Evolutionary conservation across 1,140 invertebrate genomes (phyloP), one percentile per base, ranked within the genome.

Genomic region (Papilio glaucus): DNA sequence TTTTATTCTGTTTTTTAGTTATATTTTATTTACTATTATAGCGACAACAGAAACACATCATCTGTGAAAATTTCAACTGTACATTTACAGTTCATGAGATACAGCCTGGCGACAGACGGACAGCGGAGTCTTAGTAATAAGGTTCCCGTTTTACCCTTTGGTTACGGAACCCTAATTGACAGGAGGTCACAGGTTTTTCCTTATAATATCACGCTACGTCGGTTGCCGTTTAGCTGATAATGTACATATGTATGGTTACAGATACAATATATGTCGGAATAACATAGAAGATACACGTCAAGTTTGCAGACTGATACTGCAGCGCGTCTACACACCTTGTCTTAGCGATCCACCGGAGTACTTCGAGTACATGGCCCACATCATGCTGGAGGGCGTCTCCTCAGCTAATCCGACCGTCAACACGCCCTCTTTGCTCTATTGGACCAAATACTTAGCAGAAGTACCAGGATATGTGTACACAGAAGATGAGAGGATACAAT

Each of bases 211-310:
- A n/a, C 42, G 41, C 12, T 57, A 4, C 21, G 63, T 29, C 6
- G 6, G 6, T 3, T 33, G n/a, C 29, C 2, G 6, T 33, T 33
- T 33, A 6, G 29, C 29, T 33, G 29, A 33, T 33, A n/a, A 33
- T 33, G 29, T 33, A 33, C 60, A 18, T 15, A 49, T 3, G n/a
- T 6, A 13, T 38, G 10, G 33, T 75, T 80, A n/a, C 85, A 94
- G 94, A 69, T 95, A 94, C 83, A 96, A 96, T 80, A 84, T 96
- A 10, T 94, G 92, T 74, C 83, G 90, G 4, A 87, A 86, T 9
- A 90, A 83, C 13, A 45, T 90, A 0, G 82, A 90, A 13, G 93
- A 94, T 72, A 94, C 94, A 0, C 84, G 80, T 7, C 76, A 90
- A 79, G 85, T 93, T 0, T 94, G 92, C 49, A 76, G 87, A 24